Percentiles rank a stretch among this genome's conserved stretches.
Evolutionary conservation across 2,888 invertebrate species (phyloP).

Genomic region (Cheilosia grossa): DNA sequence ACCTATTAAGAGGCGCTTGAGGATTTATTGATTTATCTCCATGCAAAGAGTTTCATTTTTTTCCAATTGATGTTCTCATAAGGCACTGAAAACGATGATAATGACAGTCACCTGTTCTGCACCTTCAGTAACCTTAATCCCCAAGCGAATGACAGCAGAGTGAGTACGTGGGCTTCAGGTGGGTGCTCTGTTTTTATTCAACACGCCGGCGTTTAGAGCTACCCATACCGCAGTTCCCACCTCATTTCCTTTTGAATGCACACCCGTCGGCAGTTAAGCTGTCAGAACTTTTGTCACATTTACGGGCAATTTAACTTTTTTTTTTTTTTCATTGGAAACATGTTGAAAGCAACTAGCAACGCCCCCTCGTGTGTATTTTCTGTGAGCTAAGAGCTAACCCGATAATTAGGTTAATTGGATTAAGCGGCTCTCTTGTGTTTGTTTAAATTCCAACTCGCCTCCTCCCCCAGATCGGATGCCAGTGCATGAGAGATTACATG

Average conservation of each 20-base stretch:
- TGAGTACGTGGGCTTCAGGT: slow-evolving; percentile 5
- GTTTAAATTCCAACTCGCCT: slow-evolving; percentile 23
- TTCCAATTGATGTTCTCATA: not conserved
- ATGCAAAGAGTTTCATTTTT: not conserved
- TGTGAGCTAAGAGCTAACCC: slow-evolving; percentile 20
- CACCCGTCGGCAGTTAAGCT: slow-evolving; percentile 40
- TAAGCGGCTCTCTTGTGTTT: slow-evolving; percentile 55
- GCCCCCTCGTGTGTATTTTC: slow-evolving; percentile 49
- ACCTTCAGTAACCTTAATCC: slow-evolving; percentile 7
- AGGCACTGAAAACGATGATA: not conserved
- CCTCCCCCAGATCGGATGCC: slow-evolving; percentile 1
- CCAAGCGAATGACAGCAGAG: not conserved
- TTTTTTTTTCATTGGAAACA: slow-evolving; percentile 11
- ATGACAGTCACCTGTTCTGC: slow-evolving; percentile 15
- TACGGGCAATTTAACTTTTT: slow-evolving; percentile 57
- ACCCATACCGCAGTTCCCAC: slow-evolving; percentile 27
- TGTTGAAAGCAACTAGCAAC: slow-evolving; percentile 14
- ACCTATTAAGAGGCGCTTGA: not conserved
- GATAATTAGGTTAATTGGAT: slow-evolving; percentile 73
- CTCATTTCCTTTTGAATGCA: slow-evolving; percentile 23
- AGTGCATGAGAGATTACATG: slow-evolving; percentile 46
- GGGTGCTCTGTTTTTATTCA: slow-evolving; percentile 15
- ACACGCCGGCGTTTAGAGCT: slow-evolving; percentile 41
- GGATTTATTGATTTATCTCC: slow-evolving; percentile 40
- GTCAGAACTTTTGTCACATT: slow-evolving; percentile 69